phyloP scores from a whole-genome alignment of 2,888 invertebrate species.

The Abscondita cerata region DNA sequence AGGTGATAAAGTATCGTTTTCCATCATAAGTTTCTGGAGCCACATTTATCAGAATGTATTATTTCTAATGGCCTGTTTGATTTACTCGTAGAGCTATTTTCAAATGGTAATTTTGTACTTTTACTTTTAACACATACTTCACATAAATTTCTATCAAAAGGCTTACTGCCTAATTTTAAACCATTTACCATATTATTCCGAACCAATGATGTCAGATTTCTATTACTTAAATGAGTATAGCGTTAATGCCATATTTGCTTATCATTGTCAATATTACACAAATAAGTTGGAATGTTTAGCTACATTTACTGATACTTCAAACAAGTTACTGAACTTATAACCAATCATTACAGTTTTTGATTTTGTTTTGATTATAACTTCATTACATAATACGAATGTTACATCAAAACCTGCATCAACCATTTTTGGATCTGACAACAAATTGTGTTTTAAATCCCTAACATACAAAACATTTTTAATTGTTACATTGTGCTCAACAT shows the following conservation, averaged over 20 bases:
- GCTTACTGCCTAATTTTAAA: neutral
- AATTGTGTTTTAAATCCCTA: constrained; percentile 47
- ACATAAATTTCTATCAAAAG: constrained; percentile 13
- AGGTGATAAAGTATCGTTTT: constrained; percentile 25
- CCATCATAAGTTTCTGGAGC: constrained; percentile 19
- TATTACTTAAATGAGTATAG: constrained; percentile 24
- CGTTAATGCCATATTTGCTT: too few species aligned
- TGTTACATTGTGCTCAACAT: constrained; percentile 36
- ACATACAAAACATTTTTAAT: constrained; percentile 46
- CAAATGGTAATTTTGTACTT: constrained; percentile 26
- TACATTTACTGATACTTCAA: neutral
- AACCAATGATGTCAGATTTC: neutral
- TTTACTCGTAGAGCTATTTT: neutral
- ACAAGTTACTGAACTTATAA: constrained; percentile 31
- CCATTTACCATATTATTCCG: constrained; percentile 25
- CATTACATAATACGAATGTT: constrained; percentile 44
- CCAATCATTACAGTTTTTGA: constrained; percentile 39
- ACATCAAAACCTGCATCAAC: constrained; percentile 45
- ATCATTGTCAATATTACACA: constrained; percentile 24
- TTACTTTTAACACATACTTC: constrained; percentile 33
- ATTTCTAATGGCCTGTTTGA: constrained; percentile 22
- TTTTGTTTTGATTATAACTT: constrained; percentile 39
- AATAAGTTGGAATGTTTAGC: too few species aligned
- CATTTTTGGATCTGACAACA: constrained; percentile 45
- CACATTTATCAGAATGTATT: constrained; percentile 28